Evolutionary conservation across 2,888 invertebrate species (phyloP).

Genomic region (Melitaea athalia): DNA sequence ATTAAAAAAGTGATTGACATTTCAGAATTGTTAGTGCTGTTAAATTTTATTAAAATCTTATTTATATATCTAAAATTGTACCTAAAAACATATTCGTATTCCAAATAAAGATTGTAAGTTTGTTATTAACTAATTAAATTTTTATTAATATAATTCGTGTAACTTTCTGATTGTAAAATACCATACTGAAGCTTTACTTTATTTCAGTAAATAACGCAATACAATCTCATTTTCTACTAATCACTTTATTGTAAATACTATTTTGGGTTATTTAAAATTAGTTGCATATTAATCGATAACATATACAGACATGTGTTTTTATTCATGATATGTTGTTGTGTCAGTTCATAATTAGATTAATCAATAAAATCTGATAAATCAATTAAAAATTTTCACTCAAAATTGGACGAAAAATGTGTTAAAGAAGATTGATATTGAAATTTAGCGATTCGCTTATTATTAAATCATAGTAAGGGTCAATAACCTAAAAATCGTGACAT

Average conservation of each 20-base stretch:
- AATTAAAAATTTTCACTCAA: not conserved
- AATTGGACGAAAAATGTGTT: not conserved
- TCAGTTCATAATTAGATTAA: conserved; percentile 43
- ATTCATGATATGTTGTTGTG: conserved; percentile 36
- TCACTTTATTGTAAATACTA: conserved; percentile 1
- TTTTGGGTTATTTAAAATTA: conserved; percentile 1
- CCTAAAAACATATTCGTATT: conserved; percentile 19
- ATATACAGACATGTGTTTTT: conserved; percentile 9
- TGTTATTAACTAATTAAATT: conserved; percentile 23
- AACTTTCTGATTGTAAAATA: conserved; percentile 10
- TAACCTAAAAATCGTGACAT: conserved; percentile 11
- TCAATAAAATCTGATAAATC: conserved; percentile 32
- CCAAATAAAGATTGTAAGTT: conserved; percentile 28
- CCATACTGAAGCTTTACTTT: conserved; percentile 1
- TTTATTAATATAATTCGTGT: conserved; percentile 1
- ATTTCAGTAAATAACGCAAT: conserved; percentile 21
- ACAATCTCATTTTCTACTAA: conserved; percentile 8
- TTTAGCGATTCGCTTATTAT: not conserved
- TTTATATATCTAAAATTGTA: conserved; percentile 20
- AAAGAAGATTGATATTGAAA: not conserved
- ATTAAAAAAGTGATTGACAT: conserved; percentile 37
- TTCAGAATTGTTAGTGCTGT: conserved; percentile 37
- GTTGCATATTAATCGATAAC: conserved; percentile 1
- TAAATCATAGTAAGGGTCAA: conserved; percentile 8
- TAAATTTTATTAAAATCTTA: conserved; percentile 30